Conservation (phyloP, 2,113 vertebrate species). For the Scolopax mira region DNA sequence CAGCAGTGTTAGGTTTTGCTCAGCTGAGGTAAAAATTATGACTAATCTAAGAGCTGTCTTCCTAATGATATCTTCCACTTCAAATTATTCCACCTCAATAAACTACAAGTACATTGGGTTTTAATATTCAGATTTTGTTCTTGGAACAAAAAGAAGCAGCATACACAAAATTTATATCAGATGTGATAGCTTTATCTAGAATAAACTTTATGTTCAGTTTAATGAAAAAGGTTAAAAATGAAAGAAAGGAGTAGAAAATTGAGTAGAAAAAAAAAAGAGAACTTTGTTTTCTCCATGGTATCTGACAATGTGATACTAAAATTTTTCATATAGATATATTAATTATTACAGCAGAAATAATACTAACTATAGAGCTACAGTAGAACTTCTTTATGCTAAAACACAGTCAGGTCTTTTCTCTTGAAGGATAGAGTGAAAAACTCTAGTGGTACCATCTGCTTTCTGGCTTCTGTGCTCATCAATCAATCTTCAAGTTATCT, state of each 20-base stretch:
- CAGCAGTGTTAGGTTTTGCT: not conserved
- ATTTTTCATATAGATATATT: not conserved
- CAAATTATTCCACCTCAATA: not conserved
- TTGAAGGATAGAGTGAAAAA: not conserved
- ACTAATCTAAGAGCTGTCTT: not conserved
- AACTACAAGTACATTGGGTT: not conserved
- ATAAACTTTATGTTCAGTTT: not conserved
- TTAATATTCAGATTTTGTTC: not conserved
- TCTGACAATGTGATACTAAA: not conserved
- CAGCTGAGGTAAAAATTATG: not conserved
- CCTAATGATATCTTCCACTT: not conserved
- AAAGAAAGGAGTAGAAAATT: not conserved
- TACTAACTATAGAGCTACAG: not conserved
- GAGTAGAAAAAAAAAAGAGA: no score
- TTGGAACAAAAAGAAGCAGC: not conserved
- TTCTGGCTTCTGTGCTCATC: not conserved
- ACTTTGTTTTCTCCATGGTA: not conserved
- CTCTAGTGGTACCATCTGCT: not conserved
- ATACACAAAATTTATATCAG: not conserved
- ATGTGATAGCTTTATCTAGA: not conserved
- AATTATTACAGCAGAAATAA: not conserved
- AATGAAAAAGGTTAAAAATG: not conserved
- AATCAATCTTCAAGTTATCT: not conserved
- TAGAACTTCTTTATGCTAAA: not conserved
- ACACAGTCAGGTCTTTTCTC: not conserved